A percentile compares a stretch with the other conserved stretches of the same genome.
phyloP scores from a whole-genome alignment of 2,888 invertebrate species.

The Palloptera scutellata region DNA sequence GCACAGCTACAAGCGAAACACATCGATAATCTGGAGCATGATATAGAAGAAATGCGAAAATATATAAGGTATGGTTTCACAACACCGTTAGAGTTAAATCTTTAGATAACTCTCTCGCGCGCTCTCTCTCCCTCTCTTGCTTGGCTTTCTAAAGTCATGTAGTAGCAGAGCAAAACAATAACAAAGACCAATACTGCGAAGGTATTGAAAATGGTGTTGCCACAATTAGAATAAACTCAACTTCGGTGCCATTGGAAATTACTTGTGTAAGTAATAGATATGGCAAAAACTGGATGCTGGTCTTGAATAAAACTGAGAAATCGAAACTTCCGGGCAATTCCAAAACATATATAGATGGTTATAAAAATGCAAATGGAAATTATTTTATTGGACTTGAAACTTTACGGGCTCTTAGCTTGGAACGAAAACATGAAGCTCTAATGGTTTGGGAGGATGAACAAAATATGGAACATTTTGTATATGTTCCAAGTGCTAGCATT shows the following conservation, averaged over 20 bases:
- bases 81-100: too few species aligned
- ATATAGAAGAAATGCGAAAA: too few species aligned
- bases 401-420: constrained; percentile 40
- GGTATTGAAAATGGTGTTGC: too few species aligned
- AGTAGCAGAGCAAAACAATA: too few species aligned
- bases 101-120: too few species aligned
- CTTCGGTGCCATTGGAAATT: background rate
- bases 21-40: too few species aligned
- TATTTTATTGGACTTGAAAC: constrained; percentile 50
- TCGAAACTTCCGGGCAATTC: constrained; percentile 42
- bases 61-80: too few species aligned
- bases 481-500: constrained; percentile 34
- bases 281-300: constrained; percentile 20
- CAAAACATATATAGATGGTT: constrained; percentile 30
- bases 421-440: constrained; percentile 37
- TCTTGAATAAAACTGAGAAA: background rate
- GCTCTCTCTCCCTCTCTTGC: too few species aligned
- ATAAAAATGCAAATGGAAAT: constrained; percentile 35
- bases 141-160: too few species aligned
- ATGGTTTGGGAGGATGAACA: constrained; percentile 39
- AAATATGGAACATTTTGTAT: constrained; percentile 40
- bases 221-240: too few species aligned
- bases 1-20: too few species aligned
- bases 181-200: too few species aligned
- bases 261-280: constrained; percentile 8